Evolutionary conservation across 2,797 vertebrate species (phyloP), one percentile per base, ranked within the genome.

Genomic region (Esox lucius): DNA sequence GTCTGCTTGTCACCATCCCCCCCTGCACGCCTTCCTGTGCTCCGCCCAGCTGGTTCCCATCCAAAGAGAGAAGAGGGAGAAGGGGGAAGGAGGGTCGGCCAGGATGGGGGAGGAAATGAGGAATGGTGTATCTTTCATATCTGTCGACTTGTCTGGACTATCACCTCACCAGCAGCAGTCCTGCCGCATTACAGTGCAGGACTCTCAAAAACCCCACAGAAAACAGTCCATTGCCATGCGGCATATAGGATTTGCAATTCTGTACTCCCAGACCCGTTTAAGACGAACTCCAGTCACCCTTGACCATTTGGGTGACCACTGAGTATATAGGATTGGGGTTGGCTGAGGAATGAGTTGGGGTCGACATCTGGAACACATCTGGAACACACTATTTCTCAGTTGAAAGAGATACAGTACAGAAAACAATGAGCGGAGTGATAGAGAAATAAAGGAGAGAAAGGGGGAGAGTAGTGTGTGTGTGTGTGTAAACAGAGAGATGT

Each of bases 351-450:
- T 15, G 35, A 48, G 70, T 65, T 1, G 84, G 86, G 82, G 73
- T 79, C 62, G 26, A 86, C 91, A 92, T 92, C 89, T 92, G 91
- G 91, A 86, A 90, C 82, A 83, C 76, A 89, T 92, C 90, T 59
- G 78, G 72, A 76, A 81, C 75, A 73, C 72, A 80, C 87, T 74
- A 77, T 81, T 86, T 83, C 87, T 84, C 78, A 68, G 80, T 81
- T 87, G 83, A 87, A 87, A 51, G 72, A 67, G 48, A 74, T 64
- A 51, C 46, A 74, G 19, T 24, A 24, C 56, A 33, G 28, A 67
- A 48, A 22, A 35, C 42, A 26, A 31, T 19, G 46, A n/a, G 28
- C 19, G 28, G 46, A 64, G 17, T 17, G 19, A 71, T 17, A 24
- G 51, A 56, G 51, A 59, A 22, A 39, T 17, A 12, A n/a, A 31